Conservation (phyloP, 2,113 vertebrate genomes). For the Cyphomyrus discorhynchus region DNA sequence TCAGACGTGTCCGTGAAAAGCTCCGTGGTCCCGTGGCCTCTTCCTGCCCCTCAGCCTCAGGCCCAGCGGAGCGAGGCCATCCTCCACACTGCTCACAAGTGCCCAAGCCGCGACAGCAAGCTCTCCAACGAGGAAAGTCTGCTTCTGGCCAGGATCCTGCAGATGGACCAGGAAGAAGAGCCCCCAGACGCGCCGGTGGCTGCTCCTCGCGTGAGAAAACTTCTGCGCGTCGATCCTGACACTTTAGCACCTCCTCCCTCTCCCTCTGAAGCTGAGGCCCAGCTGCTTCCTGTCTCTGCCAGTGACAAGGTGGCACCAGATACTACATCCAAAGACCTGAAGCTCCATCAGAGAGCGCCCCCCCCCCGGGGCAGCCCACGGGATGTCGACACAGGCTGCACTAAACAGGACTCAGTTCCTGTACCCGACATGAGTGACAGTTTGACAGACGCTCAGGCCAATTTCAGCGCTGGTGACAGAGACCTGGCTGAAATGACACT, state of each 20-base stretch:
- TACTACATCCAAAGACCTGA: neutral
- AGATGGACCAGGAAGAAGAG: conserved; percentile 40
- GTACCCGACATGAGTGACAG: conserved; percentile 22
- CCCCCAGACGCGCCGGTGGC: conserved; percentile 24
- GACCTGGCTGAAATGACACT: neutral
- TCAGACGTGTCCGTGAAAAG: conserved; percentile 27
- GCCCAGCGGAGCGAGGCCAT: neutral
- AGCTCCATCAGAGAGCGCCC: neutral
- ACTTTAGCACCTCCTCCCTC: conserved; percentile 30
- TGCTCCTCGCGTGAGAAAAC: conserved; percentile 42
- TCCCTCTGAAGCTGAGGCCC: neutral
- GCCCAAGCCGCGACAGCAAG: conserved; percentile 29
- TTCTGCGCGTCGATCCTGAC: conserved; percentile 43
- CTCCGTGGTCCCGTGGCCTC: conserved; percentile 42
- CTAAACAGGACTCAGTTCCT: neutral
- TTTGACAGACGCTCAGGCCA: conserved; percentile 25
- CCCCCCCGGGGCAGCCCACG: neutral
- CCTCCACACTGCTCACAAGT: neutral
- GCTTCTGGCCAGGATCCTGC: conserved; percentile 48
- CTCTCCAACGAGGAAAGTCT: conserved; percentile 50
- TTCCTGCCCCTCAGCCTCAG: conserved; percentile 27
- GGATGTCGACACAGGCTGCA: neutral
- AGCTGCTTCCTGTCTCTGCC: neutral
- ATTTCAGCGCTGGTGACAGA: neutral
- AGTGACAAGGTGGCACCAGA: neutral